Percentiles rank a stretch among this genome's conserved stretches.
phyloP scores from a whole-genome alignment of 2,888 invertebrate species.

The Phortica okadai region DNA sequence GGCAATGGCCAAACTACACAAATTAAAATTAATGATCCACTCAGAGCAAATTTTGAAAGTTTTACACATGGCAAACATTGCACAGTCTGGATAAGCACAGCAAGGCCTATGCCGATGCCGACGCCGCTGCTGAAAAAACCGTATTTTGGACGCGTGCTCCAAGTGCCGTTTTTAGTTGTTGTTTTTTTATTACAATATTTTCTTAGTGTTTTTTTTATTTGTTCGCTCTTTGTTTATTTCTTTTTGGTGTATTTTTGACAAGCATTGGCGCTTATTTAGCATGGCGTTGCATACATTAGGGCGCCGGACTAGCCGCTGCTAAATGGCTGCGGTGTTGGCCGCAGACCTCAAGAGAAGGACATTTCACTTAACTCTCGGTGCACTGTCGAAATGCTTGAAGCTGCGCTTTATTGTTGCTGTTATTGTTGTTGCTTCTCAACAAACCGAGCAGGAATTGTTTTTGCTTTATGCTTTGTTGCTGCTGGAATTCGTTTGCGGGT shows the following conservation, averaged over 20 bases:
- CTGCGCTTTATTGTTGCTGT: not conserved
- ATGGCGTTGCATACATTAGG: conserved; percentile 64
- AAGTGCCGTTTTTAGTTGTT: not conserved
- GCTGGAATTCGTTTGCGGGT: conserved; percentile 55
- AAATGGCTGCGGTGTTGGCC: conserved; percentile 57
- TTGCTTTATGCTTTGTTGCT: conserved; percentile 12
- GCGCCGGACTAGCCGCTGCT: conserved; percentile 52
- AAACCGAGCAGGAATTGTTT: not conserved
- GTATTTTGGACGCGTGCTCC: not conserved
- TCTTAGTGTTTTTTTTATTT: conserved; percentile 10
- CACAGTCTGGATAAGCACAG: not conserved
- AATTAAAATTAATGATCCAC: conserved; percentile 71
- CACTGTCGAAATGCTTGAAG: not conserved
- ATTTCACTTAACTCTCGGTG: conserved; percentile 21
- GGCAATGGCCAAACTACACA: conserved; percentile 63
- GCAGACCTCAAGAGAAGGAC: conserved; percentile 6
- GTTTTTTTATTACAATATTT: not conserved
- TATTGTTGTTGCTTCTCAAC: not conserved
- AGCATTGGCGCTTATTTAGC: conserved; percentile 54
- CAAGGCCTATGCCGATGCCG: not conserved
- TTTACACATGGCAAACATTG: conserved; percentile 7
- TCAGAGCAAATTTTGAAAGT: conserved; percentile 51
- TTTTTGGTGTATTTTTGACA: conserved; percentile 32
- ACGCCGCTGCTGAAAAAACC: too few relatives aligned
- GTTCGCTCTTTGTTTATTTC: conserved; percentile 12